Conservation (phyloP, 2,888 invertebrate species). For the Temnothorax ravouxi region DNA sequence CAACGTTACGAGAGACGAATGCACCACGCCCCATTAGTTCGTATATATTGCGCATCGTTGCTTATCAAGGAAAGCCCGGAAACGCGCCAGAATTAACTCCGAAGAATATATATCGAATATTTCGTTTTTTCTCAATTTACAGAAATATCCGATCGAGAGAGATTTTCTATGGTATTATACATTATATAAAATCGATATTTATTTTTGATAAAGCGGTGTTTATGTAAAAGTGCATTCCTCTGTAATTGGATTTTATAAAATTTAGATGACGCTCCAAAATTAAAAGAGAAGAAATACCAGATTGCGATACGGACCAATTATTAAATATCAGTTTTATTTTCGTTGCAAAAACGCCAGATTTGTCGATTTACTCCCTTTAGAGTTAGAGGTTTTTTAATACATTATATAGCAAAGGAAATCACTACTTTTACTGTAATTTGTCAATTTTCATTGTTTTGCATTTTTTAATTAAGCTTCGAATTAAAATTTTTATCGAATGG, state of each 20-base stretch:
- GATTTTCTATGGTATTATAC: background rate
- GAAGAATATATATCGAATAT: background rate
- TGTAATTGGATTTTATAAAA: constrained; percentile 21
- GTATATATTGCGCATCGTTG: constrained; percentile 61
- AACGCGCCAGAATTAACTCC: constrained; percentile 28
- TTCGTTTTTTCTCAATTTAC: constrained; percentile 17
- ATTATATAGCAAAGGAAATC: background rate
- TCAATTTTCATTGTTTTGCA: background rate
- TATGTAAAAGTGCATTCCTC: background rate
- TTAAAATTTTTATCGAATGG: background rate
- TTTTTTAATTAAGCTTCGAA: background rate
- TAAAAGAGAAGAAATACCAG: background rate
- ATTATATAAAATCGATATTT: background rate
- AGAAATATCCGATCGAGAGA: background rate
- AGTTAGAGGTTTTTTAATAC: background rate
- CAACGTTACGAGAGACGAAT: constrained; percentile 72
- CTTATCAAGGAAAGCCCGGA: constrained; percentile 65
- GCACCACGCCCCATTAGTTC: constrained; percentile 74
- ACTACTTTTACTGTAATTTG: background rate
- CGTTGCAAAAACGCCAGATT: background rate
- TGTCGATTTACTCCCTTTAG: too few relatives aligned
- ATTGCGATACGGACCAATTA: background rate
- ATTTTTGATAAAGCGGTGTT: background rate
- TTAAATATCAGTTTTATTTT: constrained; percentile 3
- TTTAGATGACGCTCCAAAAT: background rate